Base-by-base conservation (phyloP, 1,140 invertebrate genomes). In the Papilio machaon region DNA sequence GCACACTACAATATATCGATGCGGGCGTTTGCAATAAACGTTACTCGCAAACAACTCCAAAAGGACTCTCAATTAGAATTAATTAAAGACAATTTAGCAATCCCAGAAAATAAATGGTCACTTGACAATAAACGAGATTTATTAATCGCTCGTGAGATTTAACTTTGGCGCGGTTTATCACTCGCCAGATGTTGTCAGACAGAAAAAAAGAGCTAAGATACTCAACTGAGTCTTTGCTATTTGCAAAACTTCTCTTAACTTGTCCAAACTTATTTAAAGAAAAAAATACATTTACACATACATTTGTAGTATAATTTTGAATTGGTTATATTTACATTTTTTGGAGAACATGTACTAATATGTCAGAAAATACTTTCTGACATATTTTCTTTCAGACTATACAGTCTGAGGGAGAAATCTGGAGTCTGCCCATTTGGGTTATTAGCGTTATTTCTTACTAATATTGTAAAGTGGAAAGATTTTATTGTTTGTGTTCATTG, bases 81-180 rank as follows among this genome's bases (percentile, higher is more conserved):
- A 92, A 94, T 94, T 94, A 93, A 92, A 93, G 91, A 94, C 92
- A 94, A 94, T 94, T 94, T 91, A 92, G 91, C 90, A 90, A 93
- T 89, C 89, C 88, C 87, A 87, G 86, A 90, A 91, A 89, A 91
- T 91, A 91, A 91, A 91, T 86, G 90, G 89, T 82, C 89, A 91
- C 89, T 93, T 88, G 86, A 90, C 87, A 87, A 91, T 91, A 88
- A 93, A 91, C 89, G 89, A 89, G 91, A 92, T 92, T 94, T 91
- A 91, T 92, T 92, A 91, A 92, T 91, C 89, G 88, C 84, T 87
- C 85, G 79, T 86, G 86, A 88, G 88, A 90, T 91, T 89, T 88
- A 79, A 86, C 86, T 85, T 85, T 64, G 43, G 82, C 79, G 79
- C 80, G 52, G 76, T 80, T 79, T 80, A 6, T 47, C 74, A 80